These are phyloP conservation scores for Stomatorhinus walkeri DNA, from an alignment of 2,797 vertebrate species.

Conservation along the genomic window DNA sequence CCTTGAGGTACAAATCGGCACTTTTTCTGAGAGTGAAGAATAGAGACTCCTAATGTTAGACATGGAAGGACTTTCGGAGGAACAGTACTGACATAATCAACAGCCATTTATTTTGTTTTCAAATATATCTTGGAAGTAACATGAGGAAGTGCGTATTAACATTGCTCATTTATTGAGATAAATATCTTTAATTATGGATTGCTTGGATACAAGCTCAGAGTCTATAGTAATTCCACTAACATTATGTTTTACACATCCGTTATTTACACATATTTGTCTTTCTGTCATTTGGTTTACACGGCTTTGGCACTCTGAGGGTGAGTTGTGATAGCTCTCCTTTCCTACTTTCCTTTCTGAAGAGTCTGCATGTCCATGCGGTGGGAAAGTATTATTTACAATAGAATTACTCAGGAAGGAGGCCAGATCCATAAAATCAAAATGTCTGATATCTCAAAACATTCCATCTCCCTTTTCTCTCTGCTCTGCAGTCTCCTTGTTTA, in stretches of 20 bases:
- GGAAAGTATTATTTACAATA: background rate
- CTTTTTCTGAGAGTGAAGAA: background rate
- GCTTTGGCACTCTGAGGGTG: background rate
- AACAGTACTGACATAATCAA: background rate
- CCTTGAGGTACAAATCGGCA: background rate
- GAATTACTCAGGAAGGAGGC: background rate
- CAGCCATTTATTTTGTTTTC: background rate
- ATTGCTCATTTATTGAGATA: background rate
- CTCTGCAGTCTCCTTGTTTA: background rate
- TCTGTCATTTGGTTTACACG: background rate
- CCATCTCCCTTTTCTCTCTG: background rate
- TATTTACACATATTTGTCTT: background rate
- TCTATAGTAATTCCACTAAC: background rate
- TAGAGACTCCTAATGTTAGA: background rate
- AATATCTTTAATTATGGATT: background rate
- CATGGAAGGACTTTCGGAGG: background rate
- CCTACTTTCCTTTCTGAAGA: background rate
- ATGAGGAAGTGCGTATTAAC: background rate
- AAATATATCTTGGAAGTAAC: background rate
- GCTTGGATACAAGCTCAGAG: background rate
- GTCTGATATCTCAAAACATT: background rate
- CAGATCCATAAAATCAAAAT: background rate
- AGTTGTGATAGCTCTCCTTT: background rate
- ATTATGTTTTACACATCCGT: background rate
- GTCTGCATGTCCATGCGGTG: background rate